These are phyloP conservation scores for Melanotaenia duboulayi DNA, from an alignment of 2,113 vertebrate genomes.

Conservation along the genomic window DNA sequence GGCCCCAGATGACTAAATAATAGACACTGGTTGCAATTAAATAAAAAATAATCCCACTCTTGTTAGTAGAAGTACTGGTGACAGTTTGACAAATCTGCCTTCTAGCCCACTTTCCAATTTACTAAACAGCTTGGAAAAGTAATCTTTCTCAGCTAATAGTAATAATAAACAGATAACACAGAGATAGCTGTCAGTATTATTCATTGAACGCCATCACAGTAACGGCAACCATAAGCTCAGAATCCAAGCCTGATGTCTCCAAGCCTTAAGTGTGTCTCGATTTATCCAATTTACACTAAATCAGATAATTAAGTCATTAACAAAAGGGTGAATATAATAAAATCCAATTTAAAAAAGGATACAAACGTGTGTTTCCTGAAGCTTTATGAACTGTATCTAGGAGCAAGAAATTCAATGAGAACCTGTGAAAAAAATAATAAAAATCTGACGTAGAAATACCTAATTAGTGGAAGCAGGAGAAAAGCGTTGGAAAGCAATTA, in stretches of 20 bases:
- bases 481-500: conserved; percentile 76
- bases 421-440: conserved; percentile 51
- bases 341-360: conserved; percentile 41
- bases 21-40: background rate
- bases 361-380: conserved; percentile 6
- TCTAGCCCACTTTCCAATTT: background rate
- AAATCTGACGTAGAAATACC: conserved; percentile 53
- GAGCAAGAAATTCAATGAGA: conserved; percentile 51
- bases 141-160: background rate
- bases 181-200: conserved; percentile 24
- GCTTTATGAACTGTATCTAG: conserved; percentile 52
- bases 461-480: conserved; percentile 73
- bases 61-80: too few species aligned
- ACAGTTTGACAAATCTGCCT: too few species aligned
- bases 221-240: conserved; percentile 11
- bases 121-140: conserved; percentile 5
- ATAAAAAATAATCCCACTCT: background rate
- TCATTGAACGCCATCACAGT: background rate
- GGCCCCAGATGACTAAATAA: background rate
- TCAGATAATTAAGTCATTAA: conserved; percentile 46
- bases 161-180: conserved; percentile 9
- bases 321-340: conserved; percentile 33
- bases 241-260: background rate
- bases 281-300: conserved; percentile 27
- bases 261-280: background rate